A percentile compares a stretch with the other conserved stretches of the same genome.
Evolutionary conservation across 2,113 vertebrate genomes (phyloP).

Genomic region (Toxotes jaculatrix): DNA sequence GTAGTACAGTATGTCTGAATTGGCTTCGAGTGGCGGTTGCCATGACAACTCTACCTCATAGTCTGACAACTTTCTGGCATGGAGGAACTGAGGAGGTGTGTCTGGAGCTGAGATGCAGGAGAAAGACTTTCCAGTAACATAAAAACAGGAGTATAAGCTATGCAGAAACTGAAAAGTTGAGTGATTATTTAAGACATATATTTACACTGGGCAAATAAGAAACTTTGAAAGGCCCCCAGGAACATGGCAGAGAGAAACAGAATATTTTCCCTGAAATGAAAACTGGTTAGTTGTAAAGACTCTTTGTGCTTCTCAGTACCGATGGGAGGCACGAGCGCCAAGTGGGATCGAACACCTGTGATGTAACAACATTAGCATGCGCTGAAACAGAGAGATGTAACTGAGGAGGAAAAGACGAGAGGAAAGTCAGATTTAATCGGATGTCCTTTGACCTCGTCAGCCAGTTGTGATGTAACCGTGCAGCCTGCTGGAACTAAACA

Average conservation of each 20-base stretch:
- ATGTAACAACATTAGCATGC: conserved; percentile 58
- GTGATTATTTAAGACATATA: conserved; percentile 5
- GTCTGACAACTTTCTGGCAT: conserved; percentile 91
- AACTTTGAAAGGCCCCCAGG: neutral
- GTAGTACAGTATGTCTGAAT: conserved; percentile 96
- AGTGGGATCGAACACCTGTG: conserved; percentile 51
- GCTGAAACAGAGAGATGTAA: conserved; percentile 56
- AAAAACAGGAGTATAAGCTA: conserved; percentile 6
- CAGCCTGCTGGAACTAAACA: conserved; percentile 39
- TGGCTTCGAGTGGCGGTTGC: conserved; percentile 91
- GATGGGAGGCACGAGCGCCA: conserved; percentile 10
- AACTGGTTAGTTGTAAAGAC: conserved; percentile 39
- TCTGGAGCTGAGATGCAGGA: conserved; percentile 89
- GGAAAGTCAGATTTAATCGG: conserved; percentile 56
- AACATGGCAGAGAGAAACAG: neutral
- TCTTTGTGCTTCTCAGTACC: conserved; percentile 7
- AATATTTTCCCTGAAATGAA: conserved; percentile 53
- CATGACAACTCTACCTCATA: conserved; percentile 93
- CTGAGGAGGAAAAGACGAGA: conserved; percentile 38
- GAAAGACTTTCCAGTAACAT: conserved; percentile 70
- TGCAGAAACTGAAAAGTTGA: conserved; percentile 24
- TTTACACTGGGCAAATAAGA: conserved; percentile 17
- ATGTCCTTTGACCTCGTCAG: conserved; percentile 20
- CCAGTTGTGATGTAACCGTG: conserved; percentile 7
- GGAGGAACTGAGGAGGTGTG: conserved; percentile 90